phyloP scores from a whole-genome alignment of 1,140 invertebrate species.

The Contarinia nasturtii region DNA sequence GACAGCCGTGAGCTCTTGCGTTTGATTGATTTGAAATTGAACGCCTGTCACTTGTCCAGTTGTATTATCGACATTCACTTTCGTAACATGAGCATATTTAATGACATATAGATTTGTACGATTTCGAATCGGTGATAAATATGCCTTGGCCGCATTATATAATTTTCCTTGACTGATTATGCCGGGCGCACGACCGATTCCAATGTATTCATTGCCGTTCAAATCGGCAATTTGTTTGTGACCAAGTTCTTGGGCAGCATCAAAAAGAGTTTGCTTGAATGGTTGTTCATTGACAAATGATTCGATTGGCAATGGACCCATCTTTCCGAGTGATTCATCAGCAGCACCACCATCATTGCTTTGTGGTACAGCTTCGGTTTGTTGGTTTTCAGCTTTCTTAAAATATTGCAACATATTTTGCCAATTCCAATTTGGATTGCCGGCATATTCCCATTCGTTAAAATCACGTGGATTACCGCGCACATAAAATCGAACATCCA shows the following conservation, averaged over 20 bases:
- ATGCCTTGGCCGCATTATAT: conserved; percentile 42
- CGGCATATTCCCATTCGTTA: conserved; percentile 41
- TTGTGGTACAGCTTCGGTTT: conserved; percentile 20
- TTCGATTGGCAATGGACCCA: conserved; percentile 37
- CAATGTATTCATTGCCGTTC: conserved; percentile 37
- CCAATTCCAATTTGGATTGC: conserved; percentile 43
- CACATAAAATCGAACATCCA: conserved; percentile 58
- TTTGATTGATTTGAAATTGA: conserved; percentile 25
- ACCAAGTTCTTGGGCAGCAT: conserved; percentile 40
- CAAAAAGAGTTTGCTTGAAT: conserved; percentile 18
- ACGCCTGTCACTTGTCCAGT: conserved; percentile 18
- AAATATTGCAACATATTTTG: conserved; percentile 52
- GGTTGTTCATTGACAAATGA: conserved; percentile 20
- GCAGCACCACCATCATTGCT: conserved; percentile 9
- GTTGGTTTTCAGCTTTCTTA: conserved; percentile 38
- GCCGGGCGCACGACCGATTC: conserved; percentile 34
- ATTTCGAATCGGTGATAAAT: conserved; percentile 32
- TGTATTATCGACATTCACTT: conserved; percentile 32
- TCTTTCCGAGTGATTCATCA: conserved; percentile 36
- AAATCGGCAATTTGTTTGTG: conserved; percentile 42
- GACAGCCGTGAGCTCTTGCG: conserved; percentile 7
- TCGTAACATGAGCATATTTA: conserved; percentile 36
- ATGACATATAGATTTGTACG: conserved; percentile 47
- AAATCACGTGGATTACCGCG: conserved; percentile 44
- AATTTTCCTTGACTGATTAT: conserved; percentile 49